Evolutionary conservation across 2,888 invertebrate species (phyloP).

Genomic region (Carpatolechia fugitivella): DNA sequence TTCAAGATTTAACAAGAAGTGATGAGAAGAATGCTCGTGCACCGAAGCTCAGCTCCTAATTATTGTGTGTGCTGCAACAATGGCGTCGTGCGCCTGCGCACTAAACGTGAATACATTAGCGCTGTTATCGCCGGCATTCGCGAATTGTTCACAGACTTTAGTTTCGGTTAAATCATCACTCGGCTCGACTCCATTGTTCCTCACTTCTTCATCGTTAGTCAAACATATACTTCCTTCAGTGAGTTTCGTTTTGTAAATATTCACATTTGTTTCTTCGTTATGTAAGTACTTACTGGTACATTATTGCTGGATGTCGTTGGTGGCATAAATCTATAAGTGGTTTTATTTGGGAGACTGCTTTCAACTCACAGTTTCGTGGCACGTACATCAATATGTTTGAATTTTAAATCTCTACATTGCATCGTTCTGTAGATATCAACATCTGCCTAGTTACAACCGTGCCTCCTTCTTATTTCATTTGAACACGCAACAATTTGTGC

Average conservation of each 20-base stretch:
- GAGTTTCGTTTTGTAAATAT: neutral
- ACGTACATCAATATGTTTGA: no score
- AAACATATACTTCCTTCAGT: neutral
- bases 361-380: no score
- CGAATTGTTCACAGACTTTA: neutral
- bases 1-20: no score
- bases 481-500: neutral
- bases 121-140: slow-evolving; percentile 6
- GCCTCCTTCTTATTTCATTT: neutral
- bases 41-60: no score
- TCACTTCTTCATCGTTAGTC: neutral
- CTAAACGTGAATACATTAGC: slow-evolving; percentile 5
- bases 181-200: neutral
- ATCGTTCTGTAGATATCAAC: no score
- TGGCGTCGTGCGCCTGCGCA: neutral
- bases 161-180: neutral
- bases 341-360: no score
- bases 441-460: no score
- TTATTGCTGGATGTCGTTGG: no score
- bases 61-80: neutral
- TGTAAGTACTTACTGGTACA: neutral
- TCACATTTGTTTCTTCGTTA: no score
- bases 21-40: no score
- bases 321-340: no score
- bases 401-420: no score